These are phyloP conservation scores for Tetrax tetrax DNA, from an alignment of 2,113 vertebrate species.

Conservation along the genomic window DNA sequence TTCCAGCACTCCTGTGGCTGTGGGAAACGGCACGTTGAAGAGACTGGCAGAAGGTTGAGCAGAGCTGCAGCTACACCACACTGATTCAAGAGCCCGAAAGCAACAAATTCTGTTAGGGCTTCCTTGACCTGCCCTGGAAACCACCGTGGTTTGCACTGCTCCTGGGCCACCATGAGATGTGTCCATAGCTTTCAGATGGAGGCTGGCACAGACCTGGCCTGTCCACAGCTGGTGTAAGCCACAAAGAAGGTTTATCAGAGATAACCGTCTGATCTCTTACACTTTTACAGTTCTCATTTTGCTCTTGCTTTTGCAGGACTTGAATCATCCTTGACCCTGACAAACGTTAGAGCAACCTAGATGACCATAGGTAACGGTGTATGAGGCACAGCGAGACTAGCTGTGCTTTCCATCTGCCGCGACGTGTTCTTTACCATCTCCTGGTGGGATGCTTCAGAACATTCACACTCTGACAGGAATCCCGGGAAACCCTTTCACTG, in stretches of 20 bases:
- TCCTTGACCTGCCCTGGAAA: neutral
- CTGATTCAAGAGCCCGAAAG: neutral
- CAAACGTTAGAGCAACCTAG: neutral
- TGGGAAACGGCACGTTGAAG: neutral
- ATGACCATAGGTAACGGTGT: neutral
- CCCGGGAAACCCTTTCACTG: neutral
- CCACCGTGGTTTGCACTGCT: neutral
- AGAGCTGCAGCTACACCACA: neutral
- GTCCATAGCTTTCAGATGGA: neutral
- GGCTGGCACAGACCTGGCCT: neutral
- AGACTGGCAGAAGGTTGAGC: neutral
- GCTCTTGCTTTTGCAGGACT: neutral
- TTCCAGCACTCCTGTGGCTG: neutral
- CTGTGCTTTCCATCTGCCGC: neutral
- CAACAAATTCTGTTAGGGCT: neutral
- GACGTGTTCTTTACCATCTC: neutral
- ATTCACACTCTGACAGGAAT: neutral
- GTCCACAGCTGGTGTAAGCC: neutral
- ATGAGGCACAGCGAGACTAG: accelerated
- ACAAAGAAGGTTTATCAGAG: neutral
- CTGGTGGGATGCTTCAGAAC: neutral
- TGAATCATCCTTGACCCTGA: neutral
- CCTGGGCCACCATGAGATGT: neutral
- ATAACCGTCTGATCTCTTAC: too few species aligned
- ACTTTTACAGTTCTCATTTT: neutral